Evolutionary conservation across 1,140 invertebrate genomes (phyloP).

Genomic region (Zaprionus tsacasi): DNA sequence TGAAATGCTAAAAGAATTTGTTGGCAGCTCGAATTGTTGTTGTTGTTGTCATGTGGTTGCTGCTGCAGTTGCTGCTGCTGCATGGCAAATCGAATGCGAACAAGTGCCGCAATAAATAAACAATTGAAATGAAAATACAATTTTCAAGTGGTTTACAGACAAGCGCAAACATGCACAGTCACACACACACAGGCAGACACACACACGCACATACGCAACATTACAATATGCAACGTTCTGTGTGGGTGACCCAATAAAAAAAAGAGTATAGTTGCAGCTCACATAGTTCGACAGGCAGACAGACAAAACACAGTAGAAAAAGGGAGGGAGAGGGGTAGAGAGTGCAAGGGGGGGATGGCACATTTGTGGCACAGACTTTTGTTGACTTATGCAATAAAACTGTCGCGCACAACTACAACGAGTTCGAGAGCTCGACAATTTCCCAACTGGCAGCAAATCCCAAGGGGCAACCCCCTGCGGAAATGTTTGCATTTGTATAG

Average conservation of each 20-base stretch:
- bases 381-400: conserved; percentile 82
- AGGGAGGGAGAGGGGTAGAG: conserved; percentile 22
- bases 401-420: conserved; percentile 76
- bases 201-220: not conserved
- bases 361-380: conserved; percentile 79
- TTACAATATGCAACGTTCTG: conserved; percentile 3
- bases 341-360: conserved; percentile 8
- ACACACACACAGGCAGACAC: conserved; percentile 9
- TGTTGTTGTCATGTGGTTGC: conserved; percentile 31
- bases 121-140: conserved; percentile 83
- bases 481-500: conserved; percentile 83
- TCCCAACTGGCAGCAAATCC: conserved; percentile 45
- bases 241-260: conserved; percentile 76
- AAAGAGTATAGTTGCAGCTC: conserved; percentile 49
- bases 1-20: conserved; percentile 36
- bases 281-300: conserved; percentile 37
- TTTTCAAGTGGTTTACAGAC: conserved; percentile 80
- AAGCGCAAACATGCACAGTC: conserved; percentile 47
- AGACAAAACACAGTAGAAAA: conserved; percentile 8
- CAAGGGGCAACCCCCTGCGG: conserved; percentile 57
- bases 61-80: conserved; percentile 45
- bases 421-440: conserved; percentile 54
- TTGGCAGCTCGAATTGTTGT: conserved; percentile 10
- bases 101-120: conserved; percentile 82
- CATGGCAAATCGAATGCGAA: conserved; percentile 78